These are phyloP conservation scores for Athripsodes cinereus DNA, from an alignment of 2,888 invertebrate species.

Conservation along the genomic window DNA sequence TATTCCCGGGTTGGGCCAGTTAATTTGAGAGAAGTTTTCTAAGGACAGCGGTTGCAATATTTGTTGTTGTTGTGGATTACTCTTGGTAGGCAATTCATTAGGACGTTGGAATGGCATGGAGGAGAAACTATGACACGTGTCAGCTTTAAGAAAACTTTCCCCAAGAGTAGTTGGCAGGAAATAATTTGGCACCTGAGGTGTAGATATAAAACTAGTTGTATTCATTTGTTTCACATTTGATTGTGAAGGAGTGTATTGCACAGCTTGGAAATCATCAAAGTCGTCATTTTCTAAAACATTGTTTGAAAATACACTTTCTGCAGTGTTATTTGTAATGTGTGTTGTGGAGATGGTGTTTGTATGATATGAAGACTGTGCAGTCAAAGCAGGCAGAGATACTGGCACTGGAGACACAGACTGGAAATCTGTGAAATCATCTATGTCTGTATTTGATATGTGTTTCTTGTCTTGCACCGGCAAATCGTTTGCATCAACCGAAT, in stretches of 20 bases:
- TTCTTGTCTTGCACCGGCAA: conserved; percentile 5
- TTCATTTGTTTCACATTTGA: conserved; percentile 31
- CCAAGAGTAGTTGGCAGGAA: neutral
- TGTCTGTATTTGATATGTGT: neutral
- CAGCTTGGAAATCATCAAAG: conserved; percentile 47
- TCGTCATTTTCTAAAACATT: conserved; percentile 36
- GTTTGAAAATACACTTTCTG: conserved; percentile 21
- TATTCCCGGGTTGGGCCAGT: conserved; percentile 58
- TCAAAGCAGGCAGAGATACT: neutral
- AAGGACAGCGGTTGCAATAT: conserved; percentile 46
- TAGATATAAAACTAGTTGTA: conserved; percentile 11
- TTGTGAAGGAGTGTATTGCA: conserved; percentile 30
- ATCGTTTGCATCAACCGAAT: conserved; percentile 17
- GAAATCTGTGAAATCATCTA: conserved; percentile 19
- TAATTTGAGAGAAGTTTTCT: conserved; percentile 51
- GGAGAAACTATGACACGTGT: neutral
- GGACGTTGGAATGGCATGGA: conserved; percentile 10
- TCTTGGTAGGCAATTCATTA: conserved; percentile 5
- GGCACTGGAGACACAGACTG: conserved; percentile 7
- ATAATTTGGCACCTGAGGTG: neutral
- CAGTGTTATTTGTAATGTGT: conserved; percentile 4
- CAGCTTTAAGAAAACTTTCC: neutral
- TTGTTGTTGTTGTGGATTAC: conserved; percentile 31
- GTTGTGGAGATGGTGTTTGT: neutral
- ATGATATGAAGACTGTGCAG: neutral